phyloP scores from a whole-genome alignment of 2,888 invertebrate genomes.

The Drosophila macrothrix region DNA sequence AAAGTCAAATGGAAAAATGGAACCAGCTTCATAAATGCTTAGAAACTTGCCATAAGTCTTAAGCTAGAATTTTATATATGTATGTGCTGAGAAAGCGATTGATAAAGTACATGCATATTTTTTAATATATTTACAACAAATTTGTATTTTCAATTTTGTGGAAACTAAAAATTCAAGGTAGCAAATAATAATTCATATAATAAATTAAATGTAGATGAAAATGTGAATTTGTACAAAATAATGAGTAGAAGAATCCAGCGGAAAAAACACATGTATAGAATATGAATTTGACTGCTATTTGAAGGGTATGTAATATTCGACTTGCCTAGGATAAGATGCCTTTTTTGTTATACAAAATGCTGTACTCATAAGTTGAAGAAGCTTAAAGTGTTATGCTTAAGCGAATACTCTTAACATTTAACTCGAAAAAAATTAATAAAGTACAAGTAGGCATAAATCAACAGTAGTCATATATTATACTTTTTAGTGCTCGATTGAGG shows the following conservation, averaged over 20 bases:
- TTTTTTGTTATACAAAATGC: not conserved
- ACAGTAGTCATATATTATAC: not conserved
- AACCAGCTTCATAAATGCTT: conserved; percentile 2
- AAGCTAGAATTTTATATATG: not conserved
- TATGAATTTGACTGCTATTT: too few relatives aligned
- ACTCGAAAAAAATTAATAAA: not conserved
- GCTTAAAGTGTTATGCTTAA: not conserved
- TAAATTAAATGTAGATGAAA: not conserved
- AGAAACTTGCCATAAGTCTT: conserved; percentile 12
- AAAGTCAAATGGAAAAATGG: conserved; percentile 10
- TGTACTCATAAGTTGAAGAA: not conserved
- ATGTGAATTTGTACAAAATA: not conserved
- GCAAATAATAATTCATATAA: not conserved
- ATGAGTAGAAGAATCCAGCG: rapidly evolving
- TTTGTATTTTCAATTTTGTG: not conserved
- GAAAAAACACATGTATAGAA: not conserved
- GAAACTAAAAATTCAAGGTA: not conserved
- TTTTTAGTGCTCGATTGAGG: not conserved
- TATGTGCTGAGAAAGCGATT: not conserved
- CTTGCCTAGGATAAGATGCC: too few relatives aligned
- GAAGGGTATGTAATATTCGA: too few relatives aligned
- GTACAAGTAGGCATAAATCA: not conserved
- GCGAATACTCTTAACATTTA: not conserved
- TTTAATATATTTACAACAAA: not conserved
- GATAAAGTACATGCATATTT: not conserved